phyloP scores from a whole-genome alignment of 2,797 vertebrate genomes.

The Allobates femoralis region DNA sequence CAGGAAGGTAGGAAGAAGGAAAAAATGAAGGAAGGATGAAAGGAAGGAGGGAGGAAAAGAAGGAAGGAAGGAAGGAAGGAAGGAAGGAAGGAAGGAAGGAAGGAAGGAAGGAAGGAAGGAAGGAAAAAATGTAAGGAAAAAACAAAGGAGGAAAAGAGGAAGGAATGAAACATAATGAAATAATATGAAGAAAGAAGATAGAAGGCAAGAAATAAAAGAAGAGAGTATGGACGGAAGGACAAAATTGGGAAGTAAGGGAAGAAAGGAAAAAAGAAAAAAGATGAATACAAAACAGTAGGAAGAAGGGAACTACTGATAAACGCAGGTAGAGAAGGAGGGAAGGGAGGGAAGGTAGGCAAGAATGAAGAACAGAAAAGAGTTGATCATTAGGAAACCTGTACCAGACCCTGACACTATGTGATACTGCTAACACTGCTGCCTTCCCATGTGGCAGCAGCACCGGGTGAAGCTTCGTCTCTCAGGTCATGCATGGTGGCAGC shows the following conservation, averaged over 20 bases:
- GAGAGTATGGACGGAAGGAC: background rate
- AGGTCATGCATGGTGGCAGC: too few species aligned
- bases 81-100: too few species aligned
- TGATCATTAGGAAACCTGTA: too few species aligned
- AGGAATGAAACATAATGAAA: background rate
- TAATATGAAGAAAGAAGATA: background rate
- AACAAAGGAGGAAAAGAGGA: slow-evolving; percentile 38
- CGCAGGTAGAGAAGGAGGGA: background rate
- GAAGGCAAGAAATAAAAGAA: background rate
- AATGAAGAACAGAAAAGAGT: too few species aligned
- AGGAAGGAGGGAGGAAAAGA: background rate
- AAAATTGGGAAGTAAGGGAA: background rate
- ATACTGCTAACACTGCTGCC: too few species aligned
- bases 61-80: background rate
- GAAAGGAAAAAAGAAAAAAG: too few species aligned
- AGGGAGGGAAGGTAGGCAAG: background rate
- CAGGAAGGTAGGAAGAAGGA: background rate
- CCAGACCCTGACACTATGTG: too few species aligned
- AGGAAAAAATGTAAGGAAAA: slow-evolving; percentile 21
- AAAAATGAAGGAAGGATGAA: background rate
- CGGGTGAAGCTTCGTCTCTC: too few species aligned
- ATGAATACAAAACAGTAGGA: background rate
- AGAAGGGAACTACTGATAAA: too few species aligned
- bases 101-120: background rate
- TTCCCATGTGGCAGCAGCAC: too few species aligned